A percentile compares a stretch with the other conserved stretches of the same genome.
Evolutionary conservation across 2,888 invertebrate species (phyloP).

Genomic region (Oxystoma pomonae): DNA sequence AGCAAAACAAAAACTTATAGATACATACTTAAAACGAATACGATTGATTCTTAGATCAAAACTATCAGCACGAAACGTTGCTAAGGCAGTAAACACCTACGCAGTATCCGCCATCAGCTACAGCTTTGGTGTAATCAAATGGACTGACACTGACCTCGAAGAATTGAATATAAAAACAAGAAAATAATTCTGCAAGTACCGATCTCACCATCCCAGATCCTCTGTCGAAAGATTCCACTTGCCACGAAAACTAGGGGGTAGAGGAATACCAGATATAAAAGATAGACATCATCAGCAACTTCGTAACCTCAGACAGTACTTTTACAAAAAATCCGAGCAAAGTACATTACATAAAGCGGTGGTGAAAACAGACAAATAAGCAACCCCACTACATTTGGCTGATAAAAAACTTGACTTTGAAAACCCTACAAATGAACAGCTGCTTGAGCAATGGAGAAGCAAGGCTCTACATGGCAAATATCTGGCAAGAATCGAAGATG

Average conservation of each 20-base stretch:
- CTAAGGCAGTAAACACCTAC: slow-evolving; percentile 6
- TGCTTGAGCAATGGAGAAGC: not conserved
- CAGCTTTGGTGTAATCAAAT: slow-evolving; percentile 8
- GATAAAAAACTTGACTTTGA: not conserved
- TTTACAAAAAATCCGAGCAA: not conserved
- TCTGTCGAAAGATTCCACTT: not conserved
- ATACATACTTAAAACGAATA: not conserved
- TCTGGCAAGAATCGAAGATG: not conserved
- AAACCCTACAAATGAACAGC: not conserved
- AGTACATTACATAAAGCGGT: not conserved
- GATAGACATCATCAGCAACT: not conserved
- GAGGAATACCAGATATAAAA: not conserved
- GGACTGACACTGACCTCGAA: not conserved
- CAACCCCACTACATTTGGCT: not conserved
- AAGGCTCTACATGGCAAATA: not conserved
- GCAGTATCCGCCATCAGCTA: slow-evolving; percentile 3
- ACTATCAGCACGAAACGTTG: slow-evolving; percentile 1
- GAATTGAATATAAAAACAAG: not conserved
- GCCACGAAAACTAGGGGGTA: not conserved
- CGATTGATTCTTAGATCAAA: not conserved
- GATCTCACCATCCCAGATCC: not conserved
- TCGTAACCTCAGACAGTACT: not conserved
- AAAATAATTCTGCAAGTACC: not conserved
- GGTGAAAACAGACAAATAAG: not conserved
- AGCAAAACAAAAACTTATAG: not conserved